These are phyloP conservation scores for Prosopocoilus inquinatus DNA, from an alignment of 2,888 invertebrate species.

Conservation along the genomic window DNA sequence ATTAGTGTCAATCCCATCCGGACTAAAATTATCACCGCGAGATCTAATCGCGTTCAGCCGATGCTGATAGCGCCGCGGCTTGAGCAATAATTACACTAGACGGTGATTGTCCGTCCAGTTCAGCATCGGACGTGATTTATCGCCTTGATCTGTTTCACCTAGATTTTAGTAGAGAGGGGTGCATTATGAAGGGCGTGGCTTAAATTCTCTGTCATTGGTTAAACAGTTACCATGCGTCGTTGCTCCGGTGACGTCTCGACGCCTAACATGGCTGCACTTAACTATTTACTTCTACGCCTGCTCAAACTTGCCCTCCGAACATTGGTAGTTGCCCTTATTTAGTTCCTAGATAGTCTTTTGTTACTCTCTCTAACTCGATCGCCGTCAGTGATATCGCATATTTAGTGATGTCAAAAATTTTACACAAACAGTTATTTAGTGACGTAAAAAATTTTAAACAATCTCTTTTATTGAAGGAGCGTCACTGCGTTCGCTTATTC, in stretches of 20 bases:
- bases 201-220: conserved; percentile 36
- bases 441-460: no score
- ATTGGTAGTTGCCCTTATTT: no score
- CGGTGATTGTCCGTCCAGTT: conserved; percentile 22
- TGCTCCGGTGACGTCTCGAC: conserved; percentile 38
- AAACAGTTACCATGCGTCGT: conserved; percentile 38
- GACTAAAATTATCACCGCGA: conserved; percentile 32
- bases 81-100: conserved; percentile 16
- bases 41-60: conserved; percentile 25
- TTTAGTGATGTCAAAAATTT: no score
- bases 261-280: conserved; percentile 35
- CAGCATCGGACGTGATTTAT: conserved; percentile 32
- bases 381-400: no score
- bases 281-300: neutral
- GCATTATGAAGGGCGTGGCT: conserved; percentile 36
- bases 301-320: no score
- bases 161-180: conserved; percentile 35
- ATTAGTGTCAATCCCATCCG: conserved; percentile 25
- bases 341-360: no score
- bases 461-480: no score
- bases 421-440: no score
- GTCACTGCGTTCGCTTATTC: no score
- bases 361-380: no score
- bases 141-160: conserved; percentile 36
- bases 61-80: conserved; percentile 12